phyloP scores from a whole-genome alignment of 2,113 vertebrate species.

The Megaleporinus macrocephalus region DNA sequence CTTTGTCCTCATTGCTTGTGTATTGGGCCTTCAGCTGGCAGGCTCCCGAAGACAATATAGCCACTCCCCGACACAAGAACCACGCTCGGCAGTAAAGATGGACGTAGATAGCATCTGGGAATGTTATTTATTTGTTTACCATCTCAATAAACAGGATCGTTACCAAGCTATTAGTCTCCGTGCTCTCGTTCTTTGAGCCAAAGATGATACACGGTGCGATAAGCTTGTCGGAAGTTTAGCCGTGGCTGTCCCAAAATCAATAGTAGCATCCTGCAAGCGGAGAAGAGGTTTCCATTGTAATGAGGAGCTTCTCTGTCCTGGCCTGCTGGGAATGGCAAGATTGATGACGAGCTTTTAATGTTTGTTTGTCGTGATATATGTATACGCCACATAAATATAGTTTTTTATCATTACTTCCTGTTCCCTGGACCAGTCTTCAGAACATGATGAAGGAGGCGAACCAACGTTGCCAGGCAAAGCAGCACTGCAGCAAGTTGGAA shows the following conservation, averaged over 20 bases:
- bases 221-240: conserved; percentile 53
- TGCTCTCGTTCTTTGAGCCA: conserved; percentile 21
- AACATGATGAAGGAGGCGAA: neutral
- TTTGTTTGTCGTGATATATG: conserved; percentile 3
- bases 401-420: neutral
- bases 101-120: conserved; percentile 16
- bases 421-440: neutral
- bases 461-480: neutral
- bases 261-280: conserved; percentile 56
- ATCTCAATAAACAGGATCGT: conserved; percentile 60
- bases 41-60: neutral
- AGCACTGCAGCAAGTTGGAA: neutral
- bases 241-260: conserved; percentile 62
- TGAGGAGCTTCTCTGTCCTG: conserved; percentile 57
- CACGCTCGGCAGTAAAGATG: conserved; percentile 18
- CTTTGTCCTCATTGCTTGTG: no score
- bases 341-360: conserved; percentile 41
- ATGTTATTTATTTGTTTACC: conserved; percentile 45
- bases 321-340: conserved; percentile 40
- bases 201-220: conserved; percentile 42
- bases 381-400: neutral
- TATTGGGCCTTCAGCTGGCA: no score
- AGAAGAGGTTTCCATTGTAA: conserved; percentile 53
- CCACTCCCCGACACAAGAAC: conserved; percentile 14
- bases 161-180: conserved; percentile 56